Conservation (phyloP, 2,113 vertebrate species). For the Muntiacus muntjak region DNA sequence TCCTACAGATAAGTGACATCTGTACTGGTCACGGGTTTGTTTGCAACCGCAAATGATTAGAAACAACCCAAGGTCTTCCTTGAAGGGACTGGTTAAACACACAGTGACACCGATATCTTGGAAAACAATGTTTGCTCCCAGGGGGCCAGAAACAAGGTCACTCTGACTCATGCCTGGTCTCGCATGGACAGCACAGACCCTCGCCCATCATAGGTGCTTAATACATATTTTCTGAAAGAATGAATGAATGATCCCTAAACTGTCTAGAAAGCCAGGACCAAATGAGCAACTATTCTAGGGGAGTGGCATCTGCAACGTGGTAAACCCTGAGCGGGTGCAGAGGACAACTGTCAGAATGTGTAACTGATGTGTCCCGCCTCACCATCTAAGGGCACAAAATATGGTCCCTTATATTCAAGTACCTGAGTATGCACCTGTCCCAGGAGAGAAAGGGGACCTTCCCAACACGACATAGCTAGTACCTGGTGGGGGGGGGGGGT, state of each 20-base stretch:
- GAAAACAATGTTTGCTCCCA: not conserved
- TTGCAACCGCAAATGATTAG: not conserved
- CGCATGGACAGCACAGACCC: not conserved
- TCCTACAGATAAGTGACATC: not conserved
- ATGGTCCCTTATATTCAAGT: not conserved
- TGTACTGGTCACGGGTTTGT: not conserved
- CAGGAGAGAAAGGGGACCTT: not conserved
- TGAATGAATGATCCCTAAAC: not conserved
- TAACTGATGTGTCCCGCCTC: too few species aligned
- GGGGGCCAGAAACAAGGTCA: not conserved
- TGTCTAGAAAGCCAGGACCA: not conserved
- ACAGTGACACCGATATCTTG: rapidly evolving
- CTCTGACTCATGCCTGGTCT: not conserved
- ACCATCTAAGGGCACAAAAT: not conserved
- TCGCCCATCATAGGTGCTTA: not conserved
- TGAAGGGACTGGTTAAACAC: not conserved
- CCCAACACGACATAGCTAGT: too few species aligned
- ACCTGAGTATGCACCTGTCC: not conserved
- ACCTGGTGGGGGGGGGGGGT: rapidly evolving
- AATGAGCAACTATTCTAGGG: too few species aligned
- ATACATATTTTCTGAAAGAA: not conserved
- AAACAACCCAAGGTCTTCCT: not conserved
- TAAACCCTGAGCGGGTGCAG: rapidly evolving
- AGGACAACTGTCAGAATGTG: not conserved
- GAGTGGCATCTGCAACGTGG: not conserved